Evolutionary conservation across 2,113 vertebrate genomes (phyloP), one percentile per base, ranked within the genome.

Genomic region (Picathartes gymnocephalus): DNA sequence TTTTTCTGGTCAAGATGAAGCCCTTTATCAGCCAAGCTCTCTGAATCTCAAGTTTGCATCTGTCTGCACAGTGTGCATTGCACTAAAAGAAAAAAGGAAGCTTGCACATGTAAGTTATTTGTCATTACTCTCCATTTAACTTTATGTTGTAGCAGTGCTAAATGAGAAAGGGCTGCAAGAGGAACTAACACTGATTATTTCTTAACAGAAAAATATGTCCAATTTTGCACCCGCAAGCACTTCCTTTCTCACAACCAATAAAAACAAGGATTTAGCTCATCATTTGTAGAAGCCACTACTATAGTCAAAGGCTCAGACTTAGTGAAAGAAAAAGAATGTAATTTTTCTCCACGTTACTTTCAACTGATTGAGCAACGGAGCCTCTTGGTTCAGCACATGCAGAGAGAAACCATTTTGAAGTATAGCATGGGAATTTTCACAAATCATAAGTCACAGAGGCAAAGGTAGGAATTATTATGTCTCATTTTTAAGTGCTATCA

Each of bases 41-140:
- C 81, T 60, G 30, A 81, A 88, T 35, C 31, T 71, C 33, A 44
- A 62, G 44, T 74, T 79, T 95, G n/a, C 57, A 92, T 90, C 48
- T 81, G 56, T 35, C 56, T 93, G 20, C 17, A n/a, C 17, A 24
- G 14, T 45, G 24, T 30, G n/a, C 33, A 37, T 33, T 92, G 64
- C 48, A 74, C 58, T 79, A 64, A 88, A 81, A 88, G 35, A 42
- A 18, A 42, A 44, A 48, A 73, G 35, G 35, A 89, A 95, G 23
- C 40, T 92, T 80, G 69, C 60, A 61, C 62, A 37, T 48, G 2
- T 56, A 86, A 92, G 17, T 58, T 70, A 58, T 95, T 97, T 93
- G 53, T 89, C 81, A 83, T 71, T 90, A 93, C 40, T 37, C 23
- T 81, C 60, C 33, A 86, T 90, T 97, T 93, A 94, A 37, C 54